Percentiles rank a stretch among this genome's conserved stretches.
Conservation (phyloP, 2,797 vertebrate species). For the Fringilla coelebs region DNA sequence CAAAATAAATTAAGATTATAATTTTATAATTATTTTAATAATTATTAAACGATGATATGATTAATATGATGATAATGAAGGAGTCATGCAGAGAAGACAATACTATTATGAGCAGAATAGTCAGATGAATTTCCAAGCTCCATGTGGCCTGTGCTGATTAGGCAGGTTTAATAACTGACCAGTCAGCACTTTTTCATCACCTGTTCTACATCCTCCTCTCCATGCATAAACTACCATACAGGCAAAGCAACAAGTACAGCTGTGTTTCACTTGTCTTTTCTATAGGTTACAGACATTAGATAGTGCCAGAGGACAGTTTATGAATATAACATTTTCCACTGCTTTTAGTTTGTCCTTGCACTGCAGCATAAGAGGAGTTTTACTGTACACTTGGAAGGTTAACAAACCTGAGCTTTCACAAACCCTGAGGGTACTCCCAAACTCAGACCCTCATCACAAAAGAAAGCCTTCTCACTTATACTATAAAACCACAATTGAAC, state of each 20-base stretch:
- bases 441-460: not conserved
- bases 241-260: not conserved
- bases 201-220: not conserved
- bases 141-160: not conserved
- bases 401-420: slow-evolving; percentile 3
- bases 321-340: not conserved
- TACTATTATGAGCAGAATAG: not conserved
- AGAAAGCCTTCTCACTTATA: not conserved
- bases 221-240: not conserved
- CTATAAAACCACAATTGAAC: not conserved
- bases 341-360: slow-evolving; percentile 6
- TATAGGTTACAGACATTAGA: not conserved
- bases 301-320: not conserved
- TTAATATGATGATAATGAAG: no score
- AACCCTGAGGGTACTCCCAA: not conserved
- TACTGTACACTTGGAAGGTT: not conserved
- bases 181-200: not conserved
- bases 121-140: not conserved
- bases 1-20: not conserved
- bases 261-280: not conserved
- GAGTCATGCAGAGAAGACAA: not conserved
- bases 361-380: not conserved
- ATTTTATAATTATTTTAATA: not conserved
- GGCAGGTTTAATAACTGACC: not conserved
- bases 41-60: no score